Evolutionary conservation across 2,113 vertebrate species (phyloP).

Genomic region (human (Homo sapiens)): GRCh38 chr13:53367001-53367500

Average conservation of each 20-base stretch:
- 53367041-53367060: not conserved
- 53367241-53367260: not conserved
- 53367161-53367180: not conserved
- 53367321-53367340: not conserved
- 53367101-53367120: not conserved
- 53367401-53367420: not conserved
- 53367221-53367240: not conserved
- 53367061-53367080: not conserved
- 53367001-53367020: conserved; percentile 12
- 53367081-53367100: not conserved
- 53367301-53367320: not conserved
- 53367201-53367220: too few species aligned
- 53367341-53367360: conserved; percentile 6
- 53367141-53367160: not conserved
- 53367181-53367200: not conserved
- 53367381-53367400: not conserved
- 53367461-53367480: not conserved
- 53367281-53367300: not conserved
- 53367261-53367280: not conserved
- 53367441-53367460: not conserved
- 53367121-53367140: not conserved
- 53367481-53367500: not conserved
- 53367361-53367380: not conserved
- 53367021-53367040: not conserved
- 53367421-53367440: not conserved